phyloP scores from a whole-genome alignment of 2,797 vertebrate species.

The Mus spretus region DNA sequence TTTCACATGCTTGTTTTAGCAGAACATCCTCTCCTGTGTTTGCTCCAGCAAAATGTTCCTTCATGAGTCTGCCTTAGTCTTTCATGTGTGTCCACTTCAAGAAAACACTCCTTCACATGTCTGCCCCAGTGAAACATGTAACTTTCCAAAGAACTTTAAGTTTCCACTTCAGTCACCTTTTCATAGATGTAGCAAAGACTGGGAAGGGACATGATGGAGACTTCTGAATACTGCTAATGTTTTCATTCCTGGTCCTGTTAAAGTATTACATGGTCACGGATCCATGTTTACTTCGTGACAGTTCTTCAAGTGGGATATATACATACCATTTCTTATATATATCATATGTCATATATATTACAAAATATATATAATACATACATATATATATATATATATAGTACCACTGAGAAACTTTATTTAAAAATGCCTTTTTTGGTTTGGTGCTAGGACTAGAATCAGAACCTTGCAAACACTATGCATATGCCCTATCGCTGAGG shows the following conservation, averaged over 20 bases:
- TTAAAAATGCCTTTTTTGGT: background rate
- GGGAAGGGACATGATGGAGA: too few species aligned
- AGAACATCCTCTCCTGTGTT: background rate
- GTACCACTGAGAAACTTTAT: background rate
- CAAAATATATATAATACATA: too few species aligned
- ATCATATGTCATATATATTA: background rate
- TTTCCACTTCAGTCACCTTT: background rate
- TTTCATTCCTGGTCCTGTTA: background rate
- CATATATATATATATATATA: too few species aligned
- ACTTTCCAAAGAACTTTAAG: background rate
- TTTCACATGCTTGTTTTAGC: background rate
- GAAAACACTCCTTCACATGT: background rate
- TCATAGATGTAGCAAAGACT: background rate
- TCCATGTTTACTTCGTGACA: background rate
- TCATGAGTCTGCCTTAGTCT: background rate
- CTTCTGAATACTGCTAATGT: background rate
- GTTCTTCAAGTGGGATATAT: background rate
- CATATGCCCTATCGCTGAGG: background rate
- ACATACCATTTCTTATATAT: background rate
- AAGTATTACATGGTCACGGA: background rate
- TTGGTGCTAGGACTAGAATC: background rate
- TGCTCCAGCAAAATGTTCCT: background rate
- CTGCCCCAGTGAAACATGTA: rapidly evolving
- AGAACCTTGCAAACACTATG: background rate
- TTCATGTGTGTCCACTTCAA: background rate